Conservation (phyloP, 2,113 vertebrate species). For the Corythoichthys haematopterus region DNA sequence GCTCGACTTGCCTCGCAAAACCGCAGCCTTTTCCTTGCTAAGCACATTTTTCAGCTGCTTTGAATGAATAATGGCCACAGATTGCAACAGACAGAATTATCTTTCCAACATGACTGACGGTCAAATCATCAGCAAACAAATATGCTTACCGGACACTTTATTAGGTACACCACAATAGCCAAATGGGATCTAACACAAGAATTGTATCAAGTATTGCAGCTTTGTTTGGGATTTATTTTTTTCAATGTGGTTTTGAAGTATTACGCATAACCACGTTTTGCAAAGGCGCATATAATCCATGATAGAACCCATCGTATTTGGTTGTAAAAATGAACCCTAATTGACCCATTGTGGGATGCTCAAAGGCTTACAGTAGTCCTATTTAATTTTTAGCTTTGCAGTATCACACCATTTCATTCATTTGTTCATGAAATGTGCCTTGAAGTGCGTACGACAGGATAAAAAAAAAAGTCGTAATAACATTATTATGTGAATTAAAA, state of each 20-base stretch:
- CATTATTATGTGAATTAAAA: too few relatives aligned
- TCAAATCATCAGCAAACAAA: neutral
- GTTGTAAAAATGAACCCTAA: neutral
- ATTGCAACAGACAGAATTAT: conserved; percentile 26
- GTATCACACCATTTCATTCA: neutral
- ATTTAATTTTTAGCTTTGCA: neutral
- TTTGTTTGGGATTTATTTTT: neutral
- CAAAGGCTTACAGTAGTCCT: neutral
- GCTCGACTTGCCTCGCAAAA: conserved; percentile 30
- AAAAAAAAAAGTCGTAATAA: too few relatives aligned
- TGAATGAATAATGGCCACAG: conserved; percentile 33
- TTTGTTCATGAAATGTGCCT: neutral
- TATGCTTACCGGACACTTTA: neutral
- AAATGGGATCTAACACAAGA: neutral
- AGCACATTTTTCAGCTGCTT: conserved; percentile 34
- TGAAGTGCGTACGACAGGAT: neutral
- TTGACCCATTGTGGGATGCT: neutral
- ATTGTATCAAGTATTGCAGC: neutral
- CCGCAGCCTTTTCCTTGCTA: conserved; percentile 32
- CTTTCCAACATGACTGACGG: conserved; percentile 20
- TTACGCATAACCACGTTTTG: neutral
- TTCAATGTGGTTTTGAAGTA: neutral
- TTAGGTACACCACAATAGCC: neutral
- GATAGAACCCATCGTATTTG: neutral
- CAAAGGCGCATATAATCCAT: neutral